Evolutionary conservation across 2,888 invertebrate genomes (phyloP).

Genomic region (Lasioglossum calceatum): DNA sequence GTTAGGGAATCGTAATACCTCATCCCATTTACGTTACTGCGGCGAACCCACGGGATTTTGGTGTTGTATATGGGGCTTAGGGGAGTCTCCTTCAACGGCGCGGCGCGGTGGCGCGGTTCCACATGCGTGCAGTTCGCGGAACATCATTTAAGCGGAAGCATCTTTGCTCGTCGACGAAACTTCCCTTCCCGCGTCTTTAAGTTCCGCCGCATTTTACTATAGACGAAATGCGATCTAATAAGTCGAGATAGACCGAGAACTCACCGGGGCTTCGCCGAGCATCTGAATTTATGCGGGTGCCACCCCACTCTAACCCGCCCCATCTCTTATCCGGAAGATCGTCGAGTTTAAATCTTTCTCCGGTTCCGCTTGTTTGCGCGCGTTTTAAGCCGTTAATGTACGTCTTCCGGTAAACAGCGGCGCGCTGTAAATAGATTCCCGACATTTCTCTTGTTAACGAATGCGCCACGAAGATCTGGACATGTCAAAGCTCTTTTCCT

Average conservation of each 20-base stretch:
- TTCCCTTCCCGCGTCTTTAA: conserved; percentile 35
- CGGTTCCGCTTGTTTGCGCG: conserved; percentile 5
- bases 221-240: conserved; percentile 51
- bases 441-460: neutral
- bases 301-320: neutral
- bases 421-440: neutral
- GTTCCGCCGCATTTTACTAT: conserved; percentile 25
- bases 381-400: conserved; percentile 1
- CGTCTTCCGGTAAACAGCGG: neutral
- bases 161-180: conserved; percentile 39
- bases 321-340: neutral
- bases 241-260: conserved; percentile 26
- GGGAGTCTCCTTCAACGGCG: conserved; percentile 47
- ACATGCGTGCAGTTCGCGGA: conserved; percentile 45
- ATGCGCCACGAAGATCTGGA: neutral
- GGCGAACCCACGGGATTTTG: conserved; percentile 60
- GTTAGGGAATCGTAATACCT: conserved; percentile 50
- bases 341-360: neutral
- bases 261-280: conserved; percentile 1
- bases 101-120: conserved; percentile 32
- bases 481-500: neutral
- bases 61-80: conserved; percentile 64
- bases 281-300: conserved; percentile 19
- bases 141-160: conserved; percentile 52
- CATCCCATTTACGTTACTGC: conserved; percentile 59